Percentiles rank a stretch among this genome's conserved stretches.
phyloP scores from a whole-genome alignment of 1,140 invertebrate genomes.

The Drosophila erecta region DNA sequence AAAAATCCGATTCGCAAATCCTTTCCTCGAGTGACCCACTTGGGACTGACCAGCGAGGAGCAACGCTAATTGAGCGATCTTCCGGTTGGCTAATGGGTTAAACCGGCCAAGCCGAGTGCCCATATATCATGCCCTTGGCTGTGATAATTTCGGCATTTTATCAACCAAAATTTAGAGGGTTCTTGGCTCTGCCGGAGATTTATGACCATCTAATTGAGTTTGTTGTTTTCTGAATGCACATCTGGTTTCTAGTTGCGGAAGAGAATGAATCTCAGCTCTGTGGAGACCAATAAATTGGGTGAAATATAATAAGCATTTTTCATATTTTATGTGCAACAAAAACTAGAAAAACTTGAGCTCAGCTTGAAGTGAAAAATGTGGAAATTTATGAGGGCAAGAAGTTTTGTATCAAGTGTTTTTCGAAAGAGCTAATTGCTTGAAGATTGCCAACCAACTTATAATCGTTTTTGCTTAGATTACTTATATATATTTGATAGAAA shows the following conservation, averaged over 20 bases:
- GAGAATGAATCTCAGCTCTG: neutral
- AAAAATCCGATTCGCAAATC: constrained; percentile 49
- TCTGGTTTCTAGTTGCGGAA: constrained; percentile 23
- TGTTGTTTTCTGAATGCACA: constrained; percentile 23
- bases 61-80: constrained; percentile 78
- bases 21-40: constrained; percentile 72
- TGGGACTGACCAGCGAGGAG: constrained; percentile 65
- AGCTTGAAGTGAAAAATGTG: neutral
- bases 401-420: constrained; percentile 3
- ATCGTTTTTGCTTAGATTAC: too few relatives aligned
- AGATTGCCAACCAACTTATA: neutral
- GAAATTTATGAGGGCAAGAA: neutral
- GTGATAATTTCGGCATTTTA: constrained; percentile 78
- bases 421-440: neutral
- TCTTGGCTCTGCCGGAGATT: constrained; percentile 53
- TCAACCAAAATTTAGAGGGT: constrained; percentile 77
- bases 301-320: constrained; percentile 31
- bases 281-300: constrained; percentile 16
- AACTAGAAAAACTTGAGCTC: constrained; percentile 15
- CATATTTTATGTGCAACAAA: constrained; percentile 14
- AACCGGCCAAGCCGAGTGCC: constrained; percentile 52
- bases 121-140: constrained; percentile 62
- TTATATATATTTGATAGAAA: too few relatives aligned
- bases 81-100: constrained; percentile 81
- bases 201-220: constrained; percentile 58